Base-by-base conservation (phyloP, 2,888 invertebrate species). In the Eupsilia transversa region DNA sequence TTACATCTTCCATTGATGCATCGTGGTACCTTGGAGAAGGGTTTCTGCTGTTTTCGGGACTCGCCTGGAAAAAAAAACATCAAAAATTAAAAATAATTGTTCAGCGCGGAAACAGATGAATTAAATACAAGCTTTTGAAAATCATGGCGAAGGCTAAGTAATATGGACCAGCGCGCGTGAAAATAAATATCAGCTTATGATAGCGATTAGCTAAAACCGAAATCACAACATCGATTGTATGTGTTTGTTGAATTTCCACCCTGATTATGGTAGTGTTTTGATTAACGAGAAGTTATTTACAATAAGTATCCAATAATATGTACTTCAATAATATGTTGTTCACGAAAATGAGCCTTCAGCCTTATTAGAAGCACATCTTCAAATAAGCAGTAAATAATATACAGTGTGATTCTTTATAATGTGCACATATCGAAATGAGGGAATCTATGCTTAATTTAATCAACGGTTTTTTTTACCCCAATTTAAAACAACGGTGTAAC, bases 1-100 rank as follows among this genome's bases (percentile, higher is more conserved):
- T 95, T 89, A 96, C 96, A 92, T 96, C 96, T 85, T 96, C 96
- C 96, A 96, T 96, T 74, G 96, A 95, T 65, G 91, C 94, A 92
- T 96, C 96, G 86, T 95, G 96, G 89, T 96, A 96, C 90, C 94
- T 92, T 83, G 96, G 96, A 85, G 96, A 96, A 81, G 94, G 93
- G 93, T 96, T 96, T 93, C 96, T 94, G 91, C 96, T 96, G 89
- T 95, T 96, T 92, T 96, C 96, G 82, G 96, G 96, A 90, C 96
- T 96, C 88, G 96, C 96, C 96, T 96, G 93, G 74, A 96, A 96
- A 93, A 95, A 84, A 46, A 94, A 82, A 41, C 23, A 33, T n/a
- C 3, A 52, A 52, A 14, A 17, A 2, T 75, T 65, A n/a, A 27
- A 33, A 57, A 27, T 20, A 23, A 41, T 33, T 43, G 1, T 17